A percentile compares a stretch with the other conserved stretches of the same genome.
phyloP scores from a whole-genome alignment of 2,888 invertebrate genomes.

The Palloptera scutellata region DNA sequence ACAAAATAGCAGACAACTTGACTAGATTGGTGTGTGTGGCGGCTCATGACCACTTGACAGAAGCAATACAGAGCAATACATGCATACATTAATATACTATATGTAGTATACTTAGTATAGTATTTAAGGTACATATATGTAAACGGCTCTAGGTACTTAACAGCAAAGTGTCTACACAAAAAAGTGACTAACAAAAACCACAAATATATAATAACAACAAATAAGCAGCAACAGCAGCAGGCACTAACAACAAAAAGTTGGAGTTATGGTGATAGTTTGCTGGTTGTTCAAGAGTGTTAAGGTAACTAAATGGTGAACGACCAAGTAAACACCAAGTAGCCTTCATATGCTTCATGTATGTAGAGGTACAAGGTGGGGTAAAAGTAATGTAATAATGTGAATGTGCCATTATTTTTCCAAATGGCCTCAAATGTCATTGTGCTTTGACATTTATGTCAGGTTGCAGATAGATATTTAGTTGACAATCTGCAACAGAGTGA shows the following conservation, averaged over 20 bases:
- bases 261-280: too few relatives aligned
- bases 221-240: constrained; percentile 6
- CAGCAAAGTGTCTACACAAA: not conserved
- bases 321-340: constrained; percentile 19
- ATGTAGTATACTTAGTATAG: too few relatives aligned
- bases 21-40: constrained; percentile 25
- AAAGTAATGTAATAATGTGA: too few relatives aligned
- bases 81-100: not conserved
- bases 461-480: too few relatives aligned
- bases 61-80: constrained; percentile 33
- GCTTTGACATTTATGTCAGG: too few relatives aligned
- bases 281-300: too few relatives aligned
- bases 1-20: constrained; percentile 33
- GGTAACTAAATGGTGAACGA: not conserved
- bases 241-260: not conserved
- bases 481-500: too few relatives aligned
- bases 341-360: not conserved
- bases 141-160: constrained; percentile 5
- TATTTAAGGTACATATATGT: constrained; percentile 13
- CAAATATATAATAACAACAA: constrained; percentile 1
- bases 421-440: too few relatives aligned
- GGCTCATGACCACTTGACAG: constrained; percentile 42
- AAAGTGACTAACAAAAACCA: constrained; percentile 13
- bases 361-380: too few relatives aligned
- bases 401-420: too few relatives aligned